Percentiles rank a stretch among this genome's conserved stretches.
Evolutionary conservation across 2,888 invertebrate genomes (phyloP).

Genomic region (Drosophila neoperkinsi): DNA sequence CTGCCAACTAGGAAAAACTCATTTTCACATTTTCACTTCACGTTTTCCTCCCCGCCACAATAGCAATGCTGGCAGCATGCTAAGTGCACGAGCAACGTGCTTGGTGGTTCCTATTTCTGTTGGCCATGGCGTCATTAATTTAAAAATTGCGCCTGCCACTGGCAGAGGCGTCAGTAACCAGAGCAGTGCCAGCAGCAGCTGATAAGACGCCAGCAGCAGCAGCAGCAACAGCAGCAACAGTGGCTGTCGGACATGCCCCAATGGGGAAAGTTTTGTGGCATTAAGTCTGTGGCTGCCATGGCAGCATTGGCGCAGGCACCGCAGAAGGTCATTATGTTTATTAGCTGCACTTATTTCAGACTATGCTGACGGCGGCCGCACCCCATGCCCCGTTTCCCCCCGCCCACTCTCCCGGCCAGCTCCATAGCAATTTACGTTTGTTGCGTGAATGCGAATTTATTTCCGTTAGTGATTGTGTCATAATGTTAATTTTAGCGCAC

Average conservation of each 20-base stretch:
- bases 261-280: conserved; percentile 52
- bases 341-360: conserved; percentile 67
- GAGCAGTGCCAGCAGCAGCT: conserved; percentile 26
- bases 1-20: conserved; percentile 69
- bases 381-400: not conserved
- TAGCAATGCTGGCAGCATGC: conserved; percentile 38
- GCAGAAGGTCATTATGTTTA: conserved; percentile 74
- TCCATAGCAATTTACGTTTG: conserved; percentile 55
- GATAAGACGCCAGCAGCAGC: conserved; percentile 45
- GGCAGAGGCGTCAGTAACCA: conserved; percentile 6
- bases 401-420: conserved; percentile 13
- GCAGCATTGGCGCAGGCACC: conserved; percentile 8
- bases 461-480: conserved; percentile 80
- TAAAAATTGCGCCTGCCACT: conserved; percentile 50
- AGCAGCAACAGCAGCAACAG: not conserved
- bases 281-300: conserved; percentile 40
- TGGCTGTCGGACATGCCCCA: conserved; percentile 35
- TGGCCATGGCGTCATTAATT: conserved; percentile 72
- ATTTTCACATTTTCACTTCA: conserved; percentile 58
- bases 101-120: conserved; percentile 19
- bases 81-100: conserved; percentile 31
- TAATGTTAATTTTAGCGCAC: conserved; percentile 73
- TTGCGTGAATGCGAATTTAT: conserved; percentile 68
- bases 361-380: conserved; percentile 25
- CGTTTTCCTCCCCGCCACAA: conserved; percentile 7